These are phyloP conservation scores for Acanthosepion esculentum DNA, from an alignment of 2,888 invertebrate species.

Conservation along the genomic window DNA sequence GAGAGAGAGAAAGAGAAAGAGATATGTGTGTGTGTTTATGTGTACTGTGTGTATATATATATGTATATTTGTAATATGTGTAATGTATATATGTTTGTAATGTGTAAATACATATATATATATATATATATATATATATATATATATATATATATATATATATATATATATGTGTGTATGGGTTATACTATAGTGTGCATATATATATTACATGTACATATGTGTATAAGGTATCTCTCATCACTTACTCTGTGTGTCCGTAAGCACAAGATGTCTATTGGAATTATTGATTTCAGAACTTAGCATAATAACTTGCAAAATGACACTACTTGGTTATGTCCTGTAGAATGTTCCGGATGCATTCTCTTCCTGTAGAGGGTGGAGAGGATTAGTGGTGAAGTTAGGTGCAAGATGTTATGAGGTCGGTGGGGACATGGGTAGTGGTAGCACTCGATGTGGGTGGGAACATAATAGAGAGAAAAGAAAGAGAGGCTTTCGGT, in stretches of 20 bases:
- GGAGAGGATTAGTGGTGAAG: neutral
- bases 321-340: neutral
- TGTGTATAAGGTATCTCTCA: neutral
- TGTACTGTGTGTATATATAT: neutral
- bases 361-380: neutral
- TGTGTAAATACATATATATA: no score
- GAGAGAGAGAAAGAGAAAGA: no score
- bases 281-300: conserved; percentile 6
- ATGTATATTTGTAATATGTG: neutral
- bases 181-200: neutral
- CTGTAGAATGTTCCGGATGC: conserved; percentile 13
- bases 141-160: neutral
- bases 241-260: neutral
- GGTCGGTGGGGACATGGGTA: neutral
- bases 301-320: conserved; percentile 17
- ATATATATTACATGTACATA: neutral
- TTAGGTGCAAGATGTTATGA: neutral
- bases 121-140: no score
- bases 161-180: no score
- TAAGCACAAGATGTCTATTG: conserved; percentile 7
- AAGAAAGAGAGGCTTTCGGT: neutral
- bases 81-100: neutral
- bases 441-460: neutral
- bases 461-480: no score
- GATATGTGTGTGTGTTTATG: neutral